Evolutionary conservation across 1,140 invertebrate species (phyloP).

Genomic region (Aphelinus certus): DNA sequence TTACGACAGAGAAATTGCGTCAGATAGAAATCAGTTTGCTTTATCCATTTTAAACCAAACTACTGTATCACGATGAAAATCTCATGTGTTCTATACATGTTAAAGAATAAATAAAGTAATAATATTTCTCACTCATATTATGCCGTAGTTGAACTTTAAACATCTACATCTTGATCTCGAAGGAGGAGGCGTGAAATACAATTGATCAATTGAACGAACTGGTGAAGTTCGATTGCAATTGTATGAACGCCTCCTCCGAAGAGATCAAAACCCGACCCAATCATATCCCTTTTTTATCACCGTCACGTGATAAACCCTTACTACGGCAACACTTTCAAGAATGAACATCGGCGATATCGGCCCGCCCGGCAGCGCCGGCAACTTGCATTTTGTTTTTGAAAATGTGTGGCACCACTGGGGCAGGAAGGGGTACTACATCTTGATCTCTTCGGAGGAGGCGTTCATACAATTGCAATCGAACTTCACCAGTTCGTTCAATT

Average conservation of each 20-base stretch:
- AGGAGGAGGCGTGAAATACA: constrained; percentile 8
- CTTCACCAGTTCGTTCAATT: no score
- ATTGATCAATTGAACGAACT: constrained; percentile 17
- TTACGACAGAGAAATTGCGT: not conserved
- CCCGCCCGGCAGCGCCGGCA: no score
- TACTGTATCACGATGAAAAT: not conserved
- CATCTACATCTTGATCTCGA: constrained; percentile 18
- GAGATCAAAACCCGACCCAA: not conserved
- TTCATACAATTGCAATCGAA: no score
- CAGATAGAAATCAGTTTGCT: not conserved
- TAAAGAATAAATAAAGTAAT: not conserved
- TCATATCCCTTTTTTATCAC: not conserved
- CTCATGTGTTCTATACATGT: not conserved
- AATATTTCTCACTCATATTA: not conserved
- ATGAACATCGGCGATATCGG: no score
- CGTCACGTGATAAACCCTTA: no score
- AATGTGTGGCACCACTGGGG: no score
- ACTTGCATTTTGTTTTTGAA: no score
- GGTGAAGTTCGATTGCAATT: constrained; percentile 24
- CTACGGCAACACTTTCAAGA: no score
- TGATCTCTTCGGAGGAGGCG: no score
- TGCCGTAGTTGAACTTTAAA: not conserved
- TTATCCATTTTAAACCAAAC: not conserved
- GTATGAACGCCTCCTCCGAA: constrained; percentile 12
- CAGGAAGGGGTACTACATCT: no score